These are phyloP conservation scores for Pimpla rufipes DNA, from an alignment of 2,888 invertebrate species.

Conservation along the genomic window DNA sequence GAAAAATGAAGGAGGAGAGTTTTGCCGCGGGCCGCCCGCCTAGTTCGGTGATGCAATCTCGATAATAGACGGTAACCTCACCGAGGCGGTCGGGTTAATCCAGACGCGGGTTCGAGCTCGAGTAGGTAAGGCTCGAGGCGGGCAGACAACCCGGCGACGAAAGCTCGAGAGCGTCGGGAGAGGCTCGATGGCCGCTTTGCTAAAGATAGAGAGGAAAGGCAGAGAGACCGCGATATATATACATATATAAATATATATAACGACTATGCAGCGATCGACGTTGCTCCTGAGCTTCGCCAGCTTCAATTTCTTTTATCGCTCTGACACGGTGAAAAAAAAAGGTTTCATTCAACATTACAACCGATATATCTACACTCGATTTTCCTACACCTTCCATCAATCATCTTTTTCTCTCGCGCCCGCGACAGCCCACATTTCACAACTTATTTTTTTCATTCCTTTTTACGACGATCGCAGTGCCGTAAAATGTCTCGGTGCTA, in stretches of 20 bases:
- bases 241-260: too few relatives aligned
- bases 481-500: slow-evolving; percentile 14
- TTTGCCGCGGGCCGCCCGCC: not conserved
- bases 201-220: slow-evolving; percentile 71
- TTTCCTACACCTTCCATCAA: slow-evolving; percentile 18
- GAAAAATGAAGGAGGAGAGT: not conserved
- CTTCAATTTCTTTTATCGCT: slow-evolving; percentile 25
- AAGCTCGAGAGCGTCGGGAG: slow-evolving; percentile 41
- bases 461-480: slow-evolving; percentile 8
- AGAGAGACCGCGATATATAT: slow-evolving; percentile 38
- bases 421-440: not conserved
- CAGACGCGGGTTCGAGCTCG: slow-evolving; percentile 32
- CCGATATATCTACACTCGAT: not conserved
- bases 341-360: not conserved
- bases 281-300: slow-evolving; percentile 12
- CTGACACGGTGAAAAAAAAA: not conserved
- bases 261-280: slow-evolving; percentile 11
- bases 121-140: slow-evolving; percentile 50
- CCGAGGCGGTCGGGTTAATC: not conserved
- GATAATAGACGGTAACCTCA: slow-evolving; percentile 11
- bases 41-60: slow-evolving; percentile 8
- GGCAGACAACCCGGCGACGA: slow-evolving; percentile 71
- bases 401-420: slow-evolving; percentile 3
- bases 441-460: not conserved
- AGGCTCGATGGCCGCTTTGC: slow-evolving; percentile 63